These are phyloP conservation scores for Cephus runcator DNA, from an alignment of 2,888 invertebrate species.

Conservation along the genomic window DNA sequence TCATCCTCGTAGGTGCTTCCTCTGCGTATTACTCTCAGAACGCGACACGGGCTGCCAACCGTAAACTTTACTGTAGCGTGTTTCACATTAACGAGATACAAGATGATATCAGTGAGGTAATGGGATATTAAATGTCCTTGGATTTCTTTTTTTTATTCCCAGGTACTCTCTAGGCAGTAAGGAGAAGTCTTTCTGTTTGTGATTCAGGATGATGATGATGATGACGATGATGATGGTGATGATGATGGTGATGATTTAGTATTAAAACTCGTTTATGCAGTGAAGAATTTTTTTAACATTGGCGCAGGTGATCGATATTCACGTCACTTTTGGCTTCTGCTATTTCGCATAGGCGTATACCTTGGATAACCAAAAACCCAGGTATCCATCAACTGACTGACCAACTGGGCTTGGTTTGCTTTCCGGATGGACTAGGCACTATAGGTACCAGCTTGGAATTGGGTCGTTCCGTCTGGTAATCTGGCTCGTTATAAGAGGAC, in stretches of 20 bases:
- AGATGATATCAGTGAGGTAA: not conserved
- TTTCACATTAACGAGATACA: not conserved
- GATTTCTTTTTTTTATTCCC: not conserved
- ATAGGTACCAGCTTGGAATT: not conserved
- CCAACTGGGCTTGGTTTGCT: not conserved
- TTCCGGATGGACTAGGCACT: not conserved
- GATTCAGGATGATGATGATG: too few relatives aligned
- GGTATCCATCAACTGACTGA: not conserved
- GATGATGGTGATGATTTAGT: not conserved
- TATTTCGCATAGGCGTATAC: not conserved
- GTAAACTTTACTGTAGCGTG: constrained; percentile 6
- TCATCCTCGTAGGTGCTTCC: not conserved
- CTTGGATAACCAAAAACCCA: not conserved
- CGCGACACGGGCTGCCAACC: constrained; percentile 6
- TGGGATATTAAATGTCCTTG: not conserved
- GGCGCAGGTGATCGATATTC: not conserved
- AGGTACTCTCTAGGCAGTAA: not conserved
- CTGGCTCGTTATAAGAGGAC: not conserved
- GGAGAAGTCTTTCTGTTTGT: not conserved
- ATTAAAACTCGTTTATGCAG: not conserved
- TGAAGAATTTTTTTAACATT: not conserved
- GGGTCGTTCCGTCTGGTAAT: not conserved
- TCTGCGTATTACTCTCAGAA: not conserved
- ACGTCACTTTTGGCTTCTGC: not conserved
- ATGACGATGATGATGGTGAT: not conserved